phyloP scores from a whole-genome alignment of 2,113 vertebrate genomes.

The Pardalotus punctatus region DNA sequence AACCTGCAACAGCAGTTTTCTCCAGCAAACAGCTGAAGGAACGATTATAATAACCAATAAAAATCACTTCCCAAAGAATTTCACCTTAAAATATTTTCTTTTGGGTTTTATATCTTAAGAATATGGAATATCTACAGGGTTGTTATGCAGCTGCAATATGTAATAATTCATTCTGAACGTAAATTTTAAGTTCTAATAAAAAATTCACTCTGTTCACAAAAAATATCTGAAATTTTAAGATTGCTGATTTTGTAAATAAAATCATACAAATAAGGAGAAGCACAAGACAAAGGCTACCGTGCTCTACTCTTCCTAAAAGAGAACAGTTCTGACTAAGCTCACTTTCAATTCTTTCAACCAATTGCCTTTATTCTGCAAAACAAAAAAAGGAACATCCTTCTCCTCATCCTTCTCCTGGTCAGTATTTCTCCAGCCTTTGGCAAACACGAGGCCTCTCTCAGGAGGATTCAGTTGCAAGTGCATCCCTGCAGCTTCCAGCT shows the following conservation, averaged over 20 bases:
- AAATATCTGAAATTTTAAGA: not conserved
- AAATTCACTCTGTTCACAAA: not conserved
- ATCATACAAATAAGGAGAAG: not conserved
- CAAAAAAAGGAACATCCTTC: not conserved
- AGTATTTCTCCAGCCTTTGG: not conserved
- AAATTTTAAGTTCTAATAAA: not conserved
- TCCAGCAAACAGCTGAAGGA: not conserved
- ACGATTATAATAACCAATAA: not conserved
- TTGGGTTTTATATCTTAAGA: not conserved
- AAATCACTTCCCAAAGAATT: not conserved
- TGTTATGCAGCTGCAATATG: not conserved
- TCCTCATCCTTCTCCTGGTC: not conserved
- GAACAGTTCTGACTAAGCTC: not conserved
- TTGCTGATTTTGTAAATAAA: not conserved
- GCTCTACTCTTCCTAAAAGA: not conserved
- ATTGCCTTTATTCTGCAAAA: not conserved
- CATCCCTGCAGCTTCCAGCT: not conserved
- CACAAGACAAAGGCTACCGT: not conserved
- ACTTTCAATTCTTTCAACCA: not conserved
- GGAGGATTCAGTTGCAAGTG: not conserved
- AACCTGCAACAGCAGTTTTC: not conserved
- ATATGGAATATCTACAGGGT: not conserved
- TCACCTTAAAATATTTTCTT: not conserved
- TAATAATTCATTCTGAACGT: not conserved
- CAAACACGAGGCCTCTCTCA: fast-evolving